phyloP scores from a whole-genome alignment of 2,113 vertebrate genomes.

The Hiodon alosoides region DNA sequence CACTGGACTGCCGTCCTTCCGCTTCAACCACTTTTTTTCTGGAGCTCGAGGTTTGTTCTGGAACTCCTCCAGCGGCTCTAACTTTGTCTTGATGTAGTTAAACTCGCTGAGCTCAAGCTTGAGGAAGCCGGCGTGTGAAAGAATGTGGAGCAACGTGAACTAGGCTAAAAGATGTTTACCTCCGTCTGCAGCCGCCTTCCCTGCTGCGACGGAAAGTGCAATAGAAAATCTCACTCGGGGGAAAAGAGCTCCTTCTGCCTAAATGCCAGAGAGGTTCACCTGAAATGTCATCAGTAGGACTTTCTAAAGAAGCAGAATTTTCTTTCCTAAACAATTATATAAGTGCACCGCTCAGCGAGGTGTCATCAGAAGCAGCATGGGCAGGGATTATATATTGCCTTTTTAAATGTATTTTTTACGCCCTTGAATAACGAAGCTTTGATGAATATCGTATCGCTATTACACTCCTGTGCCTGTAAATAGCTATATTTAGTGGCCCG shows the following conservation, averaged over 20 bases:
- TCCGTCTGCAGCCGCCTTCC: neutral
- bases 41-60: too few species aligned
- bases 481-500: neutral
- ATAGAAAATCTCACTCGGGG: neutral
- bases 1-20: too few species aligned
- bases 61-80: too few species aligned
- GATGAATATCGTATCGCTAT: neutral
- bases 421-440: neutral
- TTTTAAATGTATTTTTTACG: neutral
- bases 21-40: too few species aligned
- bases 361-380: constrained; percentile 4
- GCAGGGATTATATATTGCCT: neutral
- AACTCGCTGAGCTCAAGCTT: too few species aligned
- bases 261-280: neutral
- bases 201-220: neutral
- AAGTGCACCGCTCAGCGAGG: constrained; percentile 1
- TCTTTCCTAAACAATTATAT: neutral
- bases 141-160: too few species aligned
- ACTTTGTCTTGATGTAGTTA: too few species aligned
- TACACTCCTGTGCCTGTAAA: constrained; percentile 1
- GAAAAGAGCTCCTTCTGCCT: neutral
- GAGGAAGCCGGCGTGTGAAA: too few species aligned
- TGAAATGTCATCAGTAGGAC: neutral
- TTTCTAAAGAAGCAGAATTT: neutral
- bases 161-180: neutral